Conservation (phyloP, 2,113 vertebrate genomes). For the Nycticryphes semicollaris region DNA sequence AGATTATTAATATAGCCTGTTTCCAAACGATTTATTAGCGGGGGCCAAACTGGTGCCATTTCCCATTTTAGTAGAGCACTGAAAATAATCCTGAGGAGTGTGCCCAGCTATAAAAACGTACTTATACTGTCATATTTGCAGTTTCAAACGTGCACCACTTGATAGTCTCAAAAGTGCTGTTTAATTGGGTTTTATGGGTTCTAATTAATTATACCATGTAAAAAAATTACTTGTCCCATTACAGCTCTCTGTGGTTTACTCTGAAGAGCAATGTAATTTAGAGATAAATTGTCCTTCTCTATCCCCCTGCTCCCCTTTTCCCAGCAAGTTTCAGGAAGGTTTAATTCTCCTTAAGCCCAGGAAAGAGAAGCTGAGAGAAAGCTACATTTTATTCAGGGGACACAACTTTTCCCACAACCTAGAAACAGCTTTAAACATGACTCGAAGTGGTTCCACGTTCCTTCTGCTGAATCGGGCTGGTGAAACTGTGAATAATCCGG, state of each 20-base stretch:
- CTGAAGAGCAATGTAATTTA: conserved; percentile 62
- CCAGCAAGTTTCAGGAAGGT: neutral
- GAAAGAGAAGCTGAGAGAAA: neutral
- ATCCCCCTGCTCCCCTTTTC: neutral
- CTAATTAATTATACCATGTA: conserved; percentile 69
- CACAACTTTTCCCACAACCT: neutral
- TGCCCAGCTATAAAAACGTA: conserved; percentile 71
- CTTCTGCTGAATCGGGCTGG: conserved; percentile 23
- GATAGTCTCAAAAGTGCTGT: conserved; percentile 75
- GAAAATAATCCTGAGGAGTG: conserved; percentile 67
- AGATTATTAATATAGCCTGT: conserved; percentile 68
- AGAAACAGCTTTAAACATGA: neutral
- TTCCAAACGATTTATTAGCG: conserved; percentile 63
- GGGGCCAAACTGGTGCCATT: conserved; percentile 63
- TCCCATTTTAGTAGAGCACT: conserved; percentile 63
- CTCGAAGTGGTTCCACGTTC: neutral
- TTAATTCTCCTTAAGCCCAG: conserved; percentile 10
- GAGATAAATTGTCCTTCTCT: conserved; percentile 54
- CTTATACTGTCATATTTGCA: conserved; percentile 70
- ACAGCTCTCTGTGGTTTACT: conserved; percentile 66
- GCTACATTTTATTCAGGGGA: neutral
- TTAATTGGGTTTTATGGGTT: conserved; percentile 74
- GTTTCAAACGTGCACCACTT: conserved; percentile 67
- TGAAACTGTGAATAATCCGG: conserved; percentile 11
- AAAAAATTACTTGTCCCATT: conserved; percentile 69